These are phyloP conservation scores for Drosophila sp. DNA, from an alignment of 1,140 invertebrate genomes.

Conservation along the genomic window DNA sequence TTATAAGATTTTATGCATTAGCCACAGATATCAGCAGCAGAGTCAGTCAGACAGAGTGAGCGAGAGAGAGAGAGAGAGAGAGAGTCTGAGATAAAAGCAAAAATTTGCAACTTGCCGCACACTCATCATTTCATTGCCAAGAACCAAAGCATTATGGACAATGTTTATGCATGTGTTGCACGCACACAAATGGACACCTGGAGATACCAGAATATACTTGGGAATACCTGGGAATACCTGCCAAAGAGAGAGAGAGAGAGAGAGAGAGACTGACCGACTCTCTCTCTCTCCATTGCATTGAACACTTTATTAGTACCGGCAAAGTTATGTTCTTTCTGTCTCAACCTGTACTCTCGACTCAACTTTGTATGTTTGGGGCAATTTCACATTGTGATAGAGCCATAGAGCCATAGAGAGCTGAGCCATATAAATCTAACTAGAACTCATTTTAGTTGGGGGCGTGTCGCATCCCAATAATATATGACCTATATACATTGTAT, in stretches of 20 bases:
- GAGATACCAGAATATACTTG: not conserved
- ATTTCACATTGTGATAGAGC: not conserved
- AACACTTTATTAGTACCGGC: conserved; percentile 12
- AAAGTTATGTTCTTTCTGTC: not conserved
- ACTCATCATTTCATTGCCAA: conserved; percentile 48
- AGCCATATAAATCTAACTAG: not conserved
- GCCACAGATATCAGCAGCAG: conserved; percentile 71
- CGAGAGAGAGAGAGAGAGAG: not conserved
- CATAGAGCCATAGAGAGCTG: not conserved
- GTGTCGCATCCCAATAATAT: conserved; percentile 9
- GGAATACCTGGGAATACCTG: not conserved
- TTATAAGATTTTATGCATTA: conserved; percentile 82
- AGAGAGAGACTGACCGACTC: not conserved
- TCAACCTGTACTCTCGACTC: not conserved
- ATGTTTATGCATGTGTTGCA: conserved; percentile 73
- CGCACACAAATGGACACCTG: conserved; percentile 58
- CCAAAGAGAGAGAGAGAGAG: too few species aligned
- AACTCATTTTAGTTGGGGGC: conserved; percentile 7
- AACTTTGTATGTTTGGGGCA: conserved; percentile 3
- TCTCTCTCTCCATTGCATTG: not conserved
- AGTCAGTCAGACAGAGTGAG: not conserved
- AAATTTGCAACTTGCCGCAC: conserved; percentile 66
- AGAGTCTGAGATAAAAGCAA: conserved; percentile 69
- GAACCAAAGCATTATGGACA: conserved; percentile 52
- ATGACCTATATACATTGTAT: conserved; percentile 9